Percentiles rank a stretch among this genome's conserved stretches.
Conservation (phyloP, 1,140 invertebrate species). For the Prorops nasuta region DNA sequence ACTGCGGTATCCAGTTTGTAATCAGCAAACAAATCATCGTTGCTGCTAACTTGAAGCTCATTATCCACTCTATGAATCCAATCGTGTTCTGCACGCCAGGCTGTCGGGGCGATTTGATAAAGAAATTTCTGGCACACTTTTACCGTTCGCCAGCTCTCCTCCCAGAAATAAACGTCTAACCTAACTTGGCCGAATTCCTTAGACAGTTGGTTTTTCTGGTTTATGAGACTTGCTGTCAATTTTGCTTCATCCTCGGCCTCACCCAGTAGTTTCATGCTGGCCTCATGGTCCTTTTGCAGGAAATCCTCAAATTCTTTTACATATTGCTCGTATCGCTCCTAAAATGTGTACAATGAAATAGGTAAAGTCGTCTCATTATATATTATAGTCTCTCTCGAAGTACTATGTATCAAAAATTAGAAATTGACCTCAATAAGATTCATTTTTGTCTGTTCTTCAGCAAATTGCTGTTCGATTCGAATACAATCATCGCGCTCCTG, state of each 20-base stretch:
- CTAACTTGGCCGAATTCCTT: conserved; percentile 52
- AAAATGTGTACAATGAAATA: neutral
- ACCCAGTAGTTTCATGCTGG: conserved; percentile 59
- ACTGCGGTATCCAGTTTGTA: conserved; percentile 47
- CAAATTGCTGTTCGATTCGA: conserved; percentile 61
- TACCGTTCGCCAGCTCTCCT: conserved; percentile 62
- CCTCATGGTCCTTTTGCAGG: conserved; percentile 61
- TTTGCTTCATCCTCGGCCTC: conserved; percentile 56
- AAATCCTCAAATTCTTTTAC: conserved; percentile 64
- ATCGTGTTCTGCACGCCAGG: conserved; percentile 57
- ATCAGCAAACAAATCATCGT: conserved; percentile 29
- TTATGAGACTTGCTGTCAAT: conserved; percentile 53
- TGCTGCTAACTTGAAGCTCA: conserved; percentile 3
- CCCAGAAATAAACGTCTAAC: conserved; percentile 61
- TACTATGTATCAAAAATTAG: neutral
- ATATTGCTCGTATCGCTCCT: conserved; percentile 53
- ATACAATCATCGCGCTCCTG: conserved; percentile 62
- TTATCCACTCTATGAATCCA: conserved; percentile 25
- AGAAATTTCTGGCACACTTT: conserved; percentile 68
- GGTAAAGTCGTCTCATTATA: neutral
- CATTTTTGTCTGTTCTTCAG: conserved; percentile 59
- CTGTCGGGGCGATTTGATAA: conserved; percentile 60
- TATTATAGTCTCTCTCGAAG: neutral
- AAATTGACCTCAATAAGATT: conserved; percentile 54
- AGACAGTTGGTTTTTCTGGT: conserved; percentile 39